Conservation (phyloP, 2,888 invertebrate genomes). For the Fragum fragum region DNA sequence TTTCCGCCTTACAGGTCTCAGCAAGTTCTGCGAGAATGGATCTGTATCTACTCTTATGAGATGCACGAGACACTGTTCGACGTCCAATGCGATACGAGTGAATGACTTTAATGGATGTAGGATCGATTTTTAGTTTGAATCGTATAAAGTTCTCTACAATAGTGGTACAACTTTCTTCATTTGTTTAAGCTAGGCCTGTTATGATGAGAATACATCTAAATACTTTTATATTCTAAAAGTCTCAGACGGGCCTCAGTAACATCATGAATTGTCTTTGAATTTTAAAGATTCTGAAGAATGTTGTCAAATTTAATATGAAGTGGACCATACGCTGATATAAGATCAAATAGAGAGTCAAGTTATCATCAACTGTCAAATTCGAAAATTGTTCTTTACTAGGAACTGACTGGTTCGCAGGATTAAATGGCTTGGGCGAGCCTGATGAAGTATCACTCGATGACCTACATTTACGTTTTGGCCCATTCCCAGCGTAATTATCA, state of each 20-base stretch:
- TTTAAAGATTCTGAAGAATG: neutral
- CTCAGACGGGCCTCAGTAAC: slow-evolving; percentile 19
- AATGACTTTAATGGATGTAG: neutral
- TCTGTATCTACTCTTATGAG: neutral
- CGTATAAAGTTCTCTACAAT: too few relatives aligned
- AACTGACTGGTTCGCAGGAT: neutral
- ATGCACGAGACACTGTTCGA: neutral
- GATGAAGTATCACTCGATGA: neutral
- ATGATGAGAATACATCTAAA: neutral
- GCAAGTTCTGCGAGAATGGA: neutral
- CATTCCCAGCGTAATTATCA: neutral
- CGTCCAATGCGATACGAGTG: neutral
- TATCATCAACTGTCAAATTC: neutral
- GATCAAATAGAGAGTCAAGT: neutral
- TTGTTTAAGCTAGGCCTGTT: too few relatives aligned
- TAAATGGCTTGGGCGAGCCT: neutral
- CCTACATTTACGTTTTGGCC: neutral
- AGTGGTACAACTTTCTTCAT: too few relatives aligned
- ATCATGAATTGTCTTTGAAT: neutral
- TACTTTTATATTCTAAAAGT: slow-evolving; percentile 15
- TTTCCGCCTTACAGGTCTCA: too few relatives aligned
- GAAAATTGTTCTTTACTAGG: neutral
- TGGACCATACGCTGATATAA: neutral
- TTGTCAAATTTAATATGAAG: neutral
- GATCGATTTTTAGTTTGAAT: too few relatives aligned